Evolutionary conservation across 2,113 vertebrate species (phyloP).

Genomic region (Eolophus roseicapilla): DNA sequence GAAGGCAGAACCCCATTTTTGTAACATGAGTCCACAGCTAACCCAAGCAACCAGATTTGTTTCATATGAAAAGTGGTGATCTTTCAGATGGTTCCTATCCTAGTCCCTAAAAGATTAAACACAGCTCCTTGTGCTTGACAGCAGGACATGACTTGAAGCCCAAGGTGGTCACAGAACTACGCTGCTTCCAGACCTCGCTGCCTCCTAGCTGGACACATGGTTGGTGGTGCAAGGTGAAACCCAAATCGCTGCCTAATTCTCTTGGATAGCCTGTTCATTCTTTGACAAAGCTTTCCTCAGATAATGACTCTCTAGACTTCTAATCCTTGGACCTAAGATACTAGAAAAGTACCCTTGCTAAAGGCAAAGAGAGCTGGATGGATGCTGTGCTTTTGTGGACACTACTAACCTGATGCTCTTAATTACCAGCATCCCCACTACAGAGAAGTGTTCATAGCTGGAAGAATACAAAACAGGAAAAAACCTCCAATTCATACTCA

Average conservation of each 20-base stretch:
- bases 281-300: background rate
- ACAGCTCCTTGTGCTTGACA: accelerated
- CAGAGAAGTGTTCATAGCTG: background rate
- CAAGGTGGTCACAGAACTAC: background rate
- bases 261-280: background rate
- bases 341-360: background rate
- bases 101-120: background rate
- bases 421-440: background rate
- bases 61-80: background rate
- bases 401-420: background rate
- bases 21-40: background rate
- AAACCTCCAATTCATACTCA: background rate
- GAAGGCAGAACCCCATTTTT: background rate
- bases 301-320: background rate
- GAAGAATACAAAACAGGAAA: background rate
- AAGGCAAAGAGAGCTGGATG: background rate
- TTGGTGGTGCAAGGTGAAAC: background rate
- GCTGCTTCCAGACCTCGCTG: background rate
- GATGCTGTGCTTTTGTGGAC: background rate
- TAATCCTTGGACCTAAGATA: background rate
- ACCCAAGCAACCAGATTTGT: background rate
- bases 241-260: background rate
- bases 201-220: background rate
- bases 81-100: background rate
- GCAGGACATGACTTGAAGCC: background rate